Base-by-base conservation (phyloP, 2,888 invertebrate species). In the Erynnis tages region DNA sequence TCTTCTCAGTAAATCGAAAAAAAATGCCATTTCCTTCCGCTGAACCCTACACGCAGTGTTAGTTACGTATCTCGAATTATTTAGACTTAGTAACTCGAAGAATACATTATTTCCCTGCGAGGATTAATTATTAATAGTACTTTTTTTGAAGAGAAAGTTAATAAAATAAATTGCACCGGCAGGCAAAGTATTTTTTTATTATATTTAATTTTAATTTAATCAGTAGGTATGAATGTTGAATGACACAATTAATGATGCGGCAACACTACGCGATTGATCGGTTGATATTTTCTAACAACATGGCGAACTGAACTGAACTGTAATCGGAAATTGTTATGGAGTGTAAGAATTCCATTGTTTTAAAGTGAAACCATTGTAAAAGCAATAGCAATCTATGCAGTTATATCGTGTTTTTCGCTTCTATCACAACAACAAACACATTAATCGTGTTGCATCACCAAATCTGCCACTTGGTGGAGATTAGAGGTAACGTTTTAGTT, bases 231-330 rank as follows among this genome's bases (percentile, higher is more conserved):
- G n/a, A n/a, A n/a, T n/a, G n/a, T n/a, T n/a, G n/a, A 6, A 2
- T 25, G 5, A 17, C 23, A 23, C 3, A 4, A 3, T 53, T 50
- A 25, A 4, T 17, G 8, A 4, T 11, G 40, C 57, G 55, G 62
- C 58, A 63, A 59, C 67, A 67, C 57, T 59, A 60, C 52, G 56
- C 55, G 25, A 65, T 66, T 65, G 68, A 66, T 66, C 66, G 61
- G 54, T 61, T 64, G 53, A 55, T 57, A n/a, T n/a, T n/a, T 66
- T 70, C 63, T 63, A 82, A 84, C 88, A 89, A 88, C 79, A 89
- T 89, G 88, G 87, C 88, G 80, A 77, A 38, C 16, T 32, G 4
- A 40, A 48, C 47, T 53, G 80, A 77, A 38, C 16, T 32, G 4
- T 48, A 48, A 49, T 53, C 48, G 32, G 5, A 8, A 23, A 37